Evolutionary conservation across 2,797 vertebrate genomes (phyloP), one percentile per base, ranked within the genome.

Genomic region (Brotula barbata): DNA sequence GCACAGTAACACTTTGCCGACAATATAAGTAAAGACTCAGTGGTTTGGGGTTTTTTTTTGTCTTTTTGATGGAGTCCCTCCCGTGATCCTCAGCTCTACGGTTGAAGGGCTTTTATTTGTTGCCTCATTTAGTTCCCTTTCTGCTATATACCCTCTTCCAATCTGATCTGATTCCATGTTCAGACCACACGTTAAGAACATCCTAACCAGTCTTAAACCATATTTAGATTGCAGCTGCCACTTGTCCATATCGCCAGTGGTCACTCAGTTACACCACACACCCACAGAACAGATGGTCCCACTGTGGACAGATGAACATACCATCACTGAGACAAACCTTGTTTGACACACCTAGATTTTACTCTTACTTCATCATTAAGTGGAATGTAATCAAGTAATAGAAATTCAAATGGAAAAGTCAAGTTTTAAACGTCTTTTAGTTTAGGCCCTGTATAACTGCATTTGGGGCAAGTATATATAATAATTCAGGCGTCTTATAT

Each of bases 181-280:
- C 43, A 45, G 13, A 7, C 4, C 12, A 45, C 11, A 45, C 19
- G 13, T 21, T 13, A 21, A 17, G 21, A 7, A 39, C 8, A 7
- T 45, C 23, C 59, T 54, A 43, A 58, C 22, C 43, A 40, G 39
- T 71, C 50, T 62, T 62, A 68, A 62, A 70, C 77, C 70, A 74
- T 77, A 81, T 78, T 83, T 78, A 82, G 85, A 78, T 72, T 78
- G 82, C 87, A 83, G 87, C 85, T 87, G 82, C 83, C 68, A 78
- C 81, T 79, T 73, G 80, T 70, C 44, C 45, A 68, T 66, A 64
- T 77, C 40, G 62, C 60, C 53, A 55, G 59, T 36, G 54, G 61
- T 55, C 40, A 49, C 56, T 25, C 31, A 51, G 48, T 52, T 20
- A 54, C 34, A 45, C 44, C 51, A 72, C 58, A 73, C 71, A 58